Evolutionary conservation across 2,797 vertebrate genomes (phyloP), one percentile per base, ranked within the genome.

Genomic region (Trachops cirrhosus): DNA sequence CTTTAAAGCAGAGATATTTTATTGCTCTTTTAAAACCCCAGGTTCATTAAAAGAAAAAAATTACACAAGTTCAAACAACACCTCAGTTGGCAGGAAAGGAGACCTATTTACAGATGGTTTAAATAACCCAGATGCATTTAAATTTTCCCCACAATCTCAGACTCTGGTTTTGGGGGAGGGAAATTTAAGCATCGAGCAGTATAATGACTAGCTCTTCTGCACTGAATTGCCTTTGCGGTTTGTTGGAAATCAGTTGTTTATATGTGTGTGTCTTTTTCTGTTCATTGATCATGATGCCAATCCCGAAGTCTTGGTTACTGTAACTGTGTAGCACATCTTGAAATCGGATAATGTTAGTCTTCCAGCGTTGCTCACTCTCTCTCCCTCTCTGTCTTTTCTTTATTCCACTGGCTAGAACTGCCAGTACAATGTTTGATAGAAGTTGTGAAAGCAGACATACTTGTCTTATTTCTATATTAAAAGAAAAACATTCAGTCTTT

Each of bases 81-180:
- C 57, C 44, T 93, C 44, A 52, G 52, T 24, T 91, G 73, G 26
- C 84, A 86, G 67, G 62, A 95, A 78, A 87, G 26, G 54, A 82
- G 52, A 75, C 44, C 67, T 89, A 86, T 75, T 85, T 92, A 87
- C 18, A 91, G 77, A 74, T 75, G 57, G 73, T n/a, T 75, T 50
- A 68, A 54, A 79, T 95, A 93, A 90, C 91, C 70, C 24, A 95
- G 75, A 82, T 92, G 67, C 88, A 95, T 80, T 91, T 91, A 88
- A 62, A 91, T 70, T 50, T 41, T 74, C 32, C 32, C 34, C 29
- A 73, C 59, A 67, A 24, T 46, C 50, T 74, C 46, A n/a, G 44
- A 32, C 59, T 62, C 11, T 32, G 59, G 26, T 29, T 29, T 32
- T 6, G 26, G 59, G 59, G 59, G 59, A 62, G 59, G 59, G 26